Evolutionary conservation across 2,797 vertebrate species (phyloP), one percentile per base, ranked within the genome.

Genomic region (Oreochromis grahami): DNA sequence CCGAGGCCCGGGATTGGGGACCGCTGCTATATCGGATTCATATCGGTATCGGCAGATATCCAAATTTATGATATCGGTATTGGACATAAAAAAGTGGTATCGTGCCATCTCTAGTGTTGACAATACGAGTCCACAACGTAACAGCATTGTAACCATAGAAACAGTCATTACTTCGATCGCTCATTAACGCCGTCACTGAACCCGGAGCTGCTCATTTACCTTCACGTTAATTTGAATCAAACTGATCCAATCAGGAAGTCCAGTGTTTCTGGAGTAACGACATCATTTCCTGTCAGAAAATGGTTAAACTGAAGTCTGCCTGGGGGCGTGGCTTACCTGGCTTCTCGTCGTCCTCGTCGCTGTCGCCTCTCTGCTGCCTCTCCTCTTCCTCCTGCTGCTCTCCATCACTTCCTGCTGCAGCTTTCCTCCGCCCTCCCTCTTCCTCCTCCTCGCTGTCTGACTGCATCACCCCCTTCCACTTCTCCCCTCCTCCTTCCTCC

Each of bases 281-380:
- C 60, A 38, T 41, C 34, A 38, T 3, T 65, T 65, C 34, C 60
- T 65, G 60, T 38, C 34, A 38, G 34, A 65, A 65, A 14, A 38
- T 0, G 0, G 3, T 14, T 41, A 0, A 41, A 38, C 60, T 65
- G 0, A 65, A 38, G 63, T 24, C 63, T 21, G 1, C 3, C 38
- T 43, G 43, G 43, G 24, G 68, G 68, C 1, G 43, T 48, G 68
- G 68, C 38, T 70, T 45, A 70, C 96, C 96, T 91, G 96, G 95
- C 84, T 96, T 97, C 41, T 98, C 97, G 2, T 97, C 97, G 1
- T 97, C 97, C 2, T 97, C 97, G 15, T 98, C 97, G 5, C 97
- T 98, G 82, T 97, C 96, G 0, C 95, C 92, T 56, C 72, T 84
- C 21, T 77, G 91, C 84, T 89, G 65, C 8, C 95, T 95, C 0